Conservation (phyloP, 2,888 invertebrate genomes). For the Pristionchus maxplancki region DNA sequence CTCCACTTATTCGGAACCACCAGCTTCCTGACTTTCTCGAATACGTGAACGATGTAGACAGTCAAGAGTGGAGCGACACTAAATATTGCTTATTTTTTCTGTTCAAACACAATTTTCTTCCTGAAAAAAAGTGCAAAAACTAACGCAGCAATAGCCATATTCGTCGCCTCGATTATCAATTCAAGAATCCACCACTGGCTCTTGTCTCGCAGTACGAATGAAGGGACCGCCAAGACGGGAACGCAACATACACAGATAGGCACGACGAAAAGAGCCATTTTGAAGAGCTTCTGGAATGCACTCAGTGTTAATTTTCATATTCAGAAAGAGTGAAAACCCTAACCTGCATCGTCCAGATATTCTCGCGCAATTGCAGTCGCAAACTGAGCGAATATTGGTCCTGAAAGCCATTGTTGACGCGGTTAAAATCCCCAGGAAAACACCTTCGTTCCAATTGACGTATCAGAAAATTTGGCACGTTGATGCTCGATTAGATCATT, state of each 20-base stretch:
- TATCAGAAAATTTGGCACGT: neutral
- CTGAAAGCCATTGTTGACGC: neutral
- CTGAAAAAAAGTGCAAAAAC: neutral
- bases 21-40: neutral
- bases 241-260: neutral
- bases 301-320: neutral
- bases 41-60: neutral
- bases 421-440: neutral
- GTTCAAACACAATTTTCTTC: neutral
- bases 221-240: neutral
- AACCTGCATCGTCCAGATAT: constrained; percentile 10
- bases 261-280: neutral
- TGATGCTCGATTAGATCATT: constrained; percentile 6
- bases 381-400: neutral
- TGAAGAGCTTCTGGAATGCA: neutral
- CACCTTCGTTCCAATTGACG: neutral
- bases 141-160: neutral
- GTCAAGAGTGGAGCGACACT: neutral
- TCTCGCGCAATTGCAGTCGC: neutral
- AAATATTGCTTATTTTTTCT: neutral
- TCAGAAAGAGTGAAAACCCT: no score
- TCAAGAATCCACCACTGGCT: neutral
- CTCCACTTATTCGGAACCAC: neutral
- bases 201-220: neutral
- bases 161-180: neutral